phyloP scores from a whole-genome alignment of 2,113 vertebrate genomes.

The Lophochroa leadbeateri region DNA sequence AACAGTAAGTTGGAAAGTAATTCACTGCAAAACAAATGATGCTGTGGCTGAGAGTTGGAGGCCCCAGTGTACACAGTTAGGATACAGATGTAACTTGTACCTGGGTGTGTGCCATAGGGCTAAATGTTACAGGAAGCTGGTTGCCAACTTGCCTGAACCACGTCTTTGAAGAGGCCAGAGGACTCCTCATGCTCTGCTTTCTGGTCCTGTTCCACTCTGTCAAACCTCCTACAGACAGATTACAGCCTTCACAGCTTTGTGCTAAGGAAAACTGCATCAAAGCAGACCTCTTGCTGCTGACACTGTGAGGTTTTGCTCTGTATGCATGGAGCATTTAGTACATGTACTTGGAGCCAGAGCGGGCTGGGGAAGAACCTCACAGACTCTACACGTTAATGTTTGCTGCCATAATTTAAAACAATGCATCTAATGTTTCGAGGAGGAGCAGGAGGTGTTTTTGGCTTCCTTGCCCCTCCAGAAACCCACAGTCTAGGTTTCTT shows the following conservation, averaged over 20 bases:
- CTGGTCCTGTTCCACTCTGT: not conserved
- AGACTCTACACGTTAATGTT: not conserved
- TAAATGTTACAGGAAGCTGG: not conserved
- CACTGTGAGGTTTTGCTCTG: not conserved
- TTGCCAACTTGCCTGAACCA: no score
- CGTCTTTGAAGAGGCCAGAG: not conserved
- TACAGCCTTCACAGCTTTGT: not conserved
- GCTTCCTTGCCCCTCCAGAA: not conserved
- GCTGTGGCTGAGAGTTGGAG: not conserved
- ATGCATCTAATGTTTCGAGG: not conserved
- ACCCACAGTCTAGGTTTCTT: not conserved
- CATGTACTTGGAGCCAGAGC: fast-evolving
- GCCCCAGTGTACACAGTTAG: not conserved
- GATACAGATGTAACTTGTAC: not conserved
- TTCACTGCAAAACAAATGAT: not conserved
- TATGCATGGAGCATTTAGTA: not conserved
- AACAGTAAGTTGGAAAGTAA: not conserved
- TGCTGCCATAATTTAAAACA: not conserved
- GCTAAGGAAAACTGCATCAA: not conserved
- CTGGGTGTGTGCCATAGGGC: not conserved
- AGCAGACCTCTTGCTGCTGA: not conserved
- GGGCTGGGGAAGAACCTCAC: not conserved
- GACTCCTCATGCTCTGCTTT: not conserved
- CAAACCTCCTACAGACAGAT: not conserved
- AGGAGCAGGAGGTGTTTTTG: not conserved